Conservation (phyloP, 2,113 vertebrate species). For the Daubentonia madagascariensis region DNA sequence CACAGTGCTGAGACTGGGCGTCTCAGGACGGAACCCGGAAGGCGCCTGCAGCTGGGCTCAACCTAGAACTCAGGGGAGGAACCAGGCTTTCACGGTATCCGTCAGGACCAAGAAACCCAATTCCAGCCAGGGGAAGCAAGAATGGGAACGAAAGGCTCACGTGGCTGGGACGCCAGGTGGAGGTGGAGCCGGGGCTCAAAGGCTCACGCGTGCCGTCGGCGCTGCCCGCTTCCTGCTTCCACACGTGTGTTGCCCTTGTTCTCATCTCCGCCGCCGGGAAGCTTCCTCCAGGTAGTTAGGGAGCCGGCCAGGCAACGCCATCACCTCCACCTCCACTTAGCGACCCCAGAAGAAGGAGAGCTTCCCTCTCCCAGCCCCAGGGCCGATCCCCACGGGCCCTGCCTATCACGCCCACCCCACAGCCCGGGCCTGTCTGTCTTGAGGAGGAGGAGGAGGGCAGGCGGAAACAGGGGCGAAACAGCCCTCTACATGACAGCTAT, state of each 20-base stretch:
- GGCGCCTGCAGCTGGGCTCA: neutral
- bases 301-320: neutral
- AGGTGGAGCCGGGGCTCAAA: too few relatives aligned
- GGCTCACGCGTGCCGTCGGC: neutral
- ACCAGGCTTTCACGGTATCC: neutral
- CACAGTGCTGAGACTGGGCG: neutral
- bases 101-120: neutral
- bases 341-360: neutral
- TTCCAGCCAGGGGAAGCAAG: neutral
- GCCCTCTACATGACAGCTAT: neutral
- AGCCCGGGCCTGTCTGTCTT: neutral
- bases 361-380: neutral
- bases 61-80: neutral
- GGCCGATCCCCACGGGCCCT: neutral
- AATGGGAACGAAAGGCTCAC: neutral
- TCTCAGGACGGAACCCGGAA: neutral
- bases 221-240: neutral
- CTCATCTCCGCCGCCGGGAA: neutral
- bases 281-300: neutral
- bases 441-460: neutral
- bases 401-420: neutral
- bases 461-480: neutral
- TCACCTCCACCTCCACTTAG: neutral
- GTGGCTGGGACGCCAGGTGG: neutral
- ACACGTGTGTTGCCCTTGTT: rapidly evolving